Evolutionary conservation across 2,113 vertebrate species (phyloP), one percentile per base, ranked within the genome.

Genomic region (Antennarius striatus): DNA sequence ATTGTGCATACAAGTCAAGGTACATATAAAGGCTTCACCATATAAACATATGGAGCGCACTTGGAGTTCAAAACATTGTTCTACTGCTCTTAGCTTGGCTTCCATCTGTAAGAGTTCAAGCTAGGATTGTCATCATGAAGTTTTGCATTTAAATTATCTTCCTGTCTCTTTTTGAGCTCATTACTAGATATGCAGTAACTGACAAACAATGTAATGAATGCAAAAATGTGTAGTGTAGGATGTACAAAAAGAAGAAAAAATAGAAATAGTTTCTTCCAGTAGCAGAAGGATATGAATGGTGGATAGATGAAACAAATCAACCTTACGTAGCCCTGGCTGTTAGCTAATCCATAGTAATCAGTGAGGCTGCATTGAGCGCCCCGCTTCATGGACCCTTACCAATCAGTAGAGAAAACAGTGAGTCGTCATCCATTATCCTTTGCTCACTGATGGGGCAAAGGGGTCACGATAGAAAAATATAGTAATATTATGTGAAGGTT

Each of bases 311-410:
- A 92, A 90, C 88, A 91, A 91, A 92, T 92, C 89, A 92, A 86
- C 80, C 87, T 75, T 79, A 80, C 86, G 87, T 88, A 81, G 84
- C 71, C 79, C 45, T 15, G 9, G 73, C 73, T 65, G 71, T 85
- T 83, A 80, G 77, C 80, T 82, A 83, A 90, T 92, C 90, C 83
- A 91, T 90, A 89, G 88, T 88, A 88, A 93, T 93, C 90, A 92
- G 86, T 73, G 81, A 67, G 75, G 84, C 86, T 76, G 81, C 82
- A 90, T 85, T 85, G 85, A 90, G 83, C 85, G 88, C 86, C 80
- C 81, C 39, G 84, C 88, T 88, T 88, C 84, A 90, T 68, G 78
- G 81, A 83, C 69, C 79, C 75, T 84, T 78, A 84, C 86, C 86
- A 90, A 84, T 92, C 88, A 86, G 82, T 75, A 89, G 77, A 72